Evolutionary conservation across 1,140 invertebrate genomes (phyloP).

Genomic region (Metopolophium dirhodum): DNA sequence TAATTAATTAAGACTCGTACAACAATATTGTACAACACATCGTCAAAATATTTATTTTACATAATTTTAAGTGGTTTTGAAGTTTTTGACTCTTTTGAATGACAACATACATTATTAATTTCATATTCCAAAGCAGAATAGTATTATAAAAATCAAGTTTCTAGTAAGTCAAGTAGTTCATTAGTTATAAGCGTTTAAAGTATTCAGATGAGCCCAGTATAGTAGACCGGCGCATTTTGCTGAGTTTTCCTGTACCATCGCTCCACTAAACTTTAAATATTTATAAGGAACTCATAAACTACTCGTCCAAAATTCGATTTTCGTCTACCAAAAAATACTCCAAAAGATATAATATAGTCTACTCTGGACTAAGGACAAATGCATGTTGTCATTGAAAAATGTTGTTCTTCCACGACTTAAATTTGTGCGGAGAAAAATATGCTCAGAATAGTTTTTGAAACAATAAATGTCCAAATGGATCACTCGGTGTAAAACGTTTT

Average conservation of each 20-base stretch:
- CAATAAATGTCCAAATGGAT: too few species aligned
- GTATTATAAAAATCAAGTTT: too few species aligned
- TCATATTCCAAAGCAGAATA: too few species aligned
- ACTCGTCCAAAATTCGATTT: background rate
- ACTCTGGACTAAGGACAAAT: background rate
- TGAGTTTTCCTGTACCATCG: background rate
- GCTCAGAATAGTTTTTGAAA: background rate
- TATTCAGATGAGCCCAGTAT: background rate
- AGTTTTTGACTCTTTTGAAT: too few species aligned
- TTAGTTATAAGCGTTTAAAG: too few species aligned
- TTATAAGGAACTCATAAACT: background rate
- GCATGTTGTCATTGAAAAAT: background rate
- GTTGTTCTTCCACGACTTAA: background rate
- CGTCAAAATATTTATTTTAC: too few species aligned
- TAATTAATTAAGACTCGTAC: too few species aligned
- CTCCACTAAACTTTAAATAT: too few species aligned
- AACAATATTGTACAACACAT: too few species aligned
- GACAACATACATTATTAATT: too few species aligned
- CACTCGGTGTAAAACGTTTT: background rate
- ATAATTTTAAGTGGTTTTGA: too few species aligned
- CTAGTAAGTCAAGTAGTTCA: too few species aligned
- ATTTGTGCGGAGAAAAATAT: background rate
- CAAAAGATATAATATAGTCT: background rate
- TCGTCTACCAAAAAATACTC: background rate
- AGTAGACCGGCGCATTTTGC: background rate